These are phyloP conservation scores for Mallotus villosus DNA, from an alignment of 2,797 vertebrate species.

Conservation along the genomic window DNA sequence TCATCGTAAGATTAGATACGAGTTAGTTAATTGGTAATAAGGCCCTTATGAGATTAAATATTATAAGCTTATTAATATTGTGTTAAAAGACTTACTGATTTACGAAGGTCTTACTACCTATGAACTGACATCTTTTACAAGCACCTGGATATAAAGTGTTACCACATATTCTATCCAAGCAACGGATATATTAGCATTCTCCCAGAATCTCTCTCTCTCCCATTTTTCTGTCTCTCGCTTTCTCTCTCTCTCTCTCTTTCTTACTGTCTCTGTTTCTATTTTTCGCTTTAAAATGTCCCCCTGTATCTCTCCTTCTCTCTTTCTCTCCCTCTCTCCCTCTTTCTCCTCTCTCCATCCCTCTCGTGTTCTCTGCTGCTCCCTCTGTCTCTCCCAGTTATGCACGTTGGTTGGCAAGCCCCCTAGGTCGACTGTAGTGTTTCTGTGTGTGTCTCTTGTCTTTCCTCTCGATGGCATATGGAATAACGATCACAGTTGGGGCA, in stretches of 20 bases:
- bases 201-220: background rate
- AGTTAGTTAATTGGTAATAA: too few relatives aligned
- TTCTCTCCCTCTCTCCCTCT: too few relatives aligned
- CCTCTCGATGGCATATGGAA: slow-evolving; percentile 52
- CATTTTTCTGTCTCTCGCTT: background rate
- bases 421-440: background rate
- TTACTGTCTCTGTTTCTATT: too few relatives aligned
- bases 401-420: slow-evolving; percentile 4
- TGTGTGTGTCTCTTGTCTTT: slow-evolving; percentile 26
- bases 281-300: too few relatives aligned
- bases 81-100: too few relatives aligned
- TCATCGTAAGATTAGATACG: too few relatives aligned
- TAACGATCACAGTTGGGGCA: slow-evolving; percentile 59
- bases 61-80: too few relatives aligned
- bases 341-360: too few relatives aligned
- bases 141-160: background rate
- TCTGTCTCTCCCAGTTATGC: background rate
- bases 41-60: too few relatives aligned
- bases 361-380: too few relatives aligned
- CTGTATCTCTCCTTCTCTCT: background rate
- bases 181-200: slow-evolving; percentile 17
- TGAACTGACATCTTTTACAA: too few relatives aligned
- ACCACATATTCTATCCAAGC: background rate
- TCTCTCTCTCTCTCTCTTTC: background rate
- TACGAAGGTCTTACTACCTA: too few relatives aligned